Base-by-base conservation (phyloP, 1,140 invertebrate species). In the Watersipora subatra region DNA sequence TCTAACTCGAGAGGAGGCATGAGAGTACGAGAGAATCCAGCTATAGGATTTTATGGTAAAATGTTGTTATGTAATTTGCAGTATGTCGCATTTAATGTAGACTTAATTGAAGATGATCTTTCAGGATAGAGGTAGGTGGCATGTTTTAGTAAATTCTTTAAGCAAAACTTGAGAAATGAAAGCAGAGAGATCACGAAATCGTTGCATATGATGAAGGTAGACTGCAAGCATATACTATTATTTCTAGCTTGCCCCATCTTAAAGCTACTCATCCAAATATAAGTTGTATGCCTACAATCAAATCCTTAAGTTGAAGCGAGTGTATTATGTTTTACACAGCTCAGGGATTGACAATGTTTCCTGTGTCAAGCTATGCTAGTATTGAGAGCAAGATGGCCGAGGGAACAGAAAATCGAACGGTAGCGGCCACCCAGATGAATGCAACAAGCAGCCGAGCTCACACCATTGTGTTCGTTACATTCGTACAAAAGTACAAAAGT, bases 351-450 rank as follows among this genome's bases (percentile, higher is more conserved):
- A 79, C 77, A 57, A 69, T 75, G 3, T 72, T 76, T n/a, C 74
- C 83, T 55, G 85, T 86, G 1, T 76, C 73, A 46, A 84, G 74
- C 67, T 84, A 84, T 68, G 74, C 80, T 27, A 83, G 85, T 26
- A 84, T 87, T 28, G 80, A 83, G 67, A 73, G 73, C 17, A 83
- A 79, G 67, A 84, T 86, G 69, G 83, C 84, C 28, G 82, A 85
- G 73, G 58, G 86, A 7, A 85, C 84, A 2, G 75, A 78, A 1
- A 85, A 85, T 70, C 72, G 85, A 57, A 85, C 85, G 66, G 84
- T 86, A 55, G 84, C 84, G 12, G 80, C 85, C 15, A 86, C 85
- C 26, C 85, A 85, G 68, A 85, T 87, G 84, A 87, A 87, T 76
- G 83, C 83, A n/a, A 86, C 84, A 15, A 85, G 84, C 71, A 80